phyloP scores from a whole-genome alignment of 2,113 vertebrate genomes.

The Thinocorus orbignyianus region DNA sequence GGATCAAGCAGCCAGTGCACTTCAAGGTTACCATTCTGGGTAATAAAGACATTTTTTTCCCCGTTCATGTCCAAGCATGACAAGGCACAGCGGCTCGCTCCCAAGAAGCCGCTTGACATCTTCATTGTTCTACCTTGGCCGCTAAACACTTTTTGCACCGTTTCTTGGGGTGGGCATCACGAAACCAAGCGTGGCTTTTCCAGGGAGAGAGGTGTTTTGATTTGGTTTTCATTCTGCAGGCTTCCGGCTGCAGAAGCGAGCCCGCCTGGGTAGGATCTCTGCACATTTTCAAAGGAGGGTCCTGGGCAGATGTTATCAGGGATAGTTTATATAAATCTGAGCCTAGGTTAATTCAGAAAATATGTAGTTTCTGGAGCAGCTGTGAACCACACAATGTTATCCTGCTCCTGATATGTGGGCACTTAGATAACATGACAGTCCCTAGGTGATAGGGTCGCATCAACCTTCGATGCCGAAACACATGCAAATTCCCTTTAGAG shows the following conservation, averaged over 20 bases:
- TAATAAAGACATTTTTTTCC: slow-evolving; percentile 70
- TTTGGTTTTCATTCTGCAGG: not conserved
- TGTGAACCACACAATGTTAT: slow-evolving; percentile 55
- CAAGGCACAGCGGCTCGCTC: slow-evolving; percentile 52
- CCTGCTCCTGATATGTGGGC: slow-evolving; percentile 23
- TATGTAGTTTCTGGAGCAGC: slow-evolving; percentile 30
- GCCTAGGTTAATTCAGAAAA: slow-evolving; percentile 52
- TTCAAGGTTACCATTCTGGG: slow-evolving; percentile 52
- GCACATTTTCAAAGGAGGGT: slow-evolving; percentile 22
- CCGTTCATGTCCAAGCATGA: slow-evolving; percentile 61
- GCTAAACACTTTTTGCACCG: not conserved
- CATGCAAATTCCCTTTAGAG: slow-evolving; percentile 51
- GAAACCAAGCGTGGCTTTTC: not conserved
- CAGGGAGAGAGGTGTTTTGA: not conserved
- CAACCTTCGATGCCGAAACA: slow-evolving; percentile 54
- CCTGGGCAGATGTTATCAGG: slow-evolving; percentile 44
- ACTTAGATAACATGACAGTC: slow-evolving; percentile 53
- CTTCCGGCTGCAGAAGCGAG: not conserved
- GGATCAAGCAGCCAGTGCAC: slow-evolving; percentile 57
- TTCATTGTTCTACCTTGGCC: slow-evolving; percentile 64
- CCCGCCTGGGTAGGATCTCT: not conserved
- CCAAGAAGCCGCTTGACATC: slow-evolving; percentile 58
- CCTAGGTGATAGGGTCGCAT: slow-evolving; percentile 22
- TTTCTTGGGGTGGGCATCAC: not conserved
- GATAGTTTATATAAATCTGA: slow-evolving; percentile 37